Base-by-base conservation (phyloP, 2,797 vertebrate species). In the Glossophaga mutica region DNA sequence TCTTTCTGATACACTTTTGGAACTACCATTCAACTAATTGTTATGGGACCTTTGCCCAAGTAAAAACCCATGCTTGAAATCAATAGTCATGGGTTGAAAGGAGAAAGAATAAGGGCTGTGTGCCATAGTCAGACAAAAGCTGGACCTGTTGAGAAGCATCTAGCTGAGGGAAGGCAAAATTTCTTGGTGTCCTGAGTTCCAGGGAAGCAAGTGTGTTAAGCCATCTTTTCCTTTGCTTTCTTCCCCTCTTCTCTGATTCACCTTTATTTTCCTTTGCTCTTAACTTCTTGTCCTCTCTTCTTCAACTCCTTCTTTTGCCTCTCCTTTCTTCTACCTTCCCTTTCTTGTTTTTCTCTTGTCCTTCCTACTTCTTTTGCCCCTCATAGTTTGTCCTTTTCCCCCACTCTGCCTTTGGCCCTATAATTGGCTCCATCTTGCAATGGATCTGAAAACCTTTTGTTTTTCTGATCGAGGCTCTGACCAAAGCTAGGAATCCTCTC, bases 201-300 rank as follows among this genome's bases (percentile, higher is more conserved):
- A 55, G 15, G 46, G 42, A 89, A 89, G n/a, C 34, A 42, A 74
- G 3, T 34, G 39, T 19, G n/a, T 55, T 82, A 48, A 91, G 9
- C 3, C 71, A 57, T 89, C 9, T 82, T 70, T 21, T 50, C 9
- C 4, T 67, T 57, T 84, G 55, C n/a, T 78, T 81, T 74, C 22
- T 78, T 5, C 10, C 22, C 12, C 6, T 39, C 70, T 91, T 67
- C 42, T 32, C 78, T 48, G 73, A 50, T n/a, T 93, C 34, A 32
- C 15, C 24, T 91, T 83, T 90, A n/a, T 68, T 96, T 91, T 77
- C 34, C 78, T 87, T 85, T 77, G n/a, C 32, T 85, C 34, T 34
- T 24, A 92, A 59, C 18, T 71, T 84, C 32, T 34, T 74, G 32
- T 73, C 11, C 19, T 52, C 70, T 77, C 48, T 84, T 81, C 44